These are phyloP conservation scores for Acromyrmex heyeri DNA, from an alignment of 1,140 invertebrate species.

Conservation along the genomic window DNA sequence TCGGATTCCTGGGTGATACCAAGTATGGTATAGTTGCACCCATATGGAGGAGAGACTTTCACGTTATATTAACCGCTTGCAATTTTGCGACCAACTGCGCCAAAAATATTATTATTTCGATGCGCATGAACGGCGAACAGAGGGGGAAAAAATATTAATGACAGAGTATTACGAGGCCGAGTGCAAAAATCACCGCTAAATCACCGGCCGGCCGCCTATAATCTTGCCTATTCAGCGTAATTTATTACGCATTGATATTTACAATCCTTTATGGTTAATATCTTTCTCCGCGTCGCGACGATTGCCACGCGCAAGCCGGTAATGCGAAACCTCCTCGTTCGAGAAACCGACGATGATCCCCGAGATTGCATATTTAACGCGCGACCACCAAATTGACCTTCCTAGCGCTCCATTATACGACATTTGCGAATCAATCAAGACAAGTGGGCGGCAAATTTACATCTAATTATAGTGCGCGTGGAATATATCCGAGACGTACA, in stretches of 20 bases:
- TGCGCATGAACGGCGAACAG: slow-evolving; percentile 43
- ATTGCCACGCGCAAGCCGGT: slow-evolving; percentile 47
- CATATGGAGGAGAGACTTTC: not conserved
- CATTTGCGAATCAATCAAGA: slow-evolving; percentile 60
- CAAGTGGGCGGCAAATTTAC: slow-evolving; percentile 51
- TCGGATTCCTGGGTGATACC: not conserved
- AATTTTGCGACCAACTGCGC: slow-evolving; percentile 41
- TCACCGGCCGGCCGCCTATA: slow-evolving; percentile 55
- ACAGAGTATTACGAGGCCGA: slow-evolving; percentile 51
- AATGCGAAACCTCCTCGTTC: slow-evolving; percentile 59
- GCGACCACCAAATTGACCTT: slow-evolving; percentile 55
- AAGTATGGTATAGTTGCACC: not conserved
- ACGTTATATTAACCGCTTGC: slow-evolving; percentile 18
- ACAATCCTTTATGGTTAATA: slow-evolving; percentile 62
- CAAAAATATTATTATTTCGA: slow-evolving; percentile 68
- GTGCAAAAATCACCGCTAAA: slow-evolving; percentile 57
- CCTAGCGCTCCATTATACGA: slow-evolving; percentile 47
- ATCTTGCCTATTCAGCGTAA: slow-evolving; percentile 61
- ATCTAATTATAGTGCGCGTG: slow-evolving; percentile 43
- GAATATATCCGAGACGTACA: slow-evolving; percentile 2
- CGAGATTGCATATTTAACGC: slow-evolving; percentile 57
- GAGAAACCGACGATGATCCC: slow-evolving; percentile 38
- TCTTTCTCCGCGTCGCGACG: slow-evolving; percentile 60
- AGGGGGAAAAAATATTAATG: slow-evolving; percentile 46
- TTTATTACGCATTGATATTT: slow-evolving; percentile 66